phyloP scores from a whole-genome alignment of 2,888 invertebrate genomes.

The Notocelia uddmanniana region DNA sequence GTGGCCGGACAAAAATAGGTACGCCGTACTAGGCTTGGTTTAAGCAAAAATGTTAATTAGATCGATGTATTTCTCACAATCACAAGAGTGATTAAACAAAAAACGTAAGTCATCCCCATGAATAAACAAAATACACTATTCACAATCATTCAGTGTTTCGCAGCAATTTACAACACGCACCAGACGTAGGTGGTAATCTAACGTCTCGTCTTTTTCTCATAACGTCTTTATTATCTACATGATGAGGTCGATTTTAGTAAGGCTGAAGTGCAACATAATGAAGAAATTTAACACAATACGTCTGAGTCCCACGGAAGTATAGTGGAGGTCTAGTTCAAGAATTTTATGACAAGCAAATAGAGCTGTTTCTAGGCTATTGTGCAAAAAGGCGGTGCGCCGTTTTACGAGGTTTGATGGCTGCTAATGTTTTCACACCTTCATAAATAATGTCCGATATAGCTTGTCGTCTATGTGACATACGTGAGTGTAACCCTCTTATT shows the following conservation, averaged over 20 bases:
- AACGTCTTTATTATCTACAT: not conserved
- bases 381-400: slow-evolving; percentile 17
- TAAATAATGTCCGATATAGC: not conserved
- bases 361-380: slow-evolving; percentile 43
- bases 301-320: slow-evolving; percentile 41
- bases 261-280: not conserved
- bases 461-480: not conserved
- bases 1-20: no score
- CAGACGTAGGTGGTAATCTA: slow-evolving; percentile 26
- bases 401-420: slow-evolving; percentile 8
- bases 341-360: slow-evolving; percentile 31
- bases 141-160: slow-evolving; percentile 35
- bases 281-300: slow-evolving; percentile 38
- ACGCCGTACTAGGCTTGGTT: not conserved
- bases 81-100: slow-evolving; percentile 8
- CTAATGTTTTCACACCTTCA: not conserved
- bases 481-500: no score
- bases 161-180: slow-evolving; percentile 39
- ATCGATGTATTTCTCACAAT: slow-evolving; percentile 26
- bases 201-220: slow-evolving; percentile 9
- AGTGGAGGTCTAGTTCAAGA: slow-evolving; percentile 43
- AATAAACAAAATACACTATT: slow-evolving; percentile 18
- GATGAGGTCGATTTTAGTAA: slow-evolving; percentile 13
- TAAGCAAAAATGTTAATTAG: slow-evolving; percentile 7
- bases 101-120: slow-evolving; percentile 20